Evolutionary conservation across 2,113 vertebrate genomes (phyloP).

Genomic region (Platysternon megacephalum): DNA sequence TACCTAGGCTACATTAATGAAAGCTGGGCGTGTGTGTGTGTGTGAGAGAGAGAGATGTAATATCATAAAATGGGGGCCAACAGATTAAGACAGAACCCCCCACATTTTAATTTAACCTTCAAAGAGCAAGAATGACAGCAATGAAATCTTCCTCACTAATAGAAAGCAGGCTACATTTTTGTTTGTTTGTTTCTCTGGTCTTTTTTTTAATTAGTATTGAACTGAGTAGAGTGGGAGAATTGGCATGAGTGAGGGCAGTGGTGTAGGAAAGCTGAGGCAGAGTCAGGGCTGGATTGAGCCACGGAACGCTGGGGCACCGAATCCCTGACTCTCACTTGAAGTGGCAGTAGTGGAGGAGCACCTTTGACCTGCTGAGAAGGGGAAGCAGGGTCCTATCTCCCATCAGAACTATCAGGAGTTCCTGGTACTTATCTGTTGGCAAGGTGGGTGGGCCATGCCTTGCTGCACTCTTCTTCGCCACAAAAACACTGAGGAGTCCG

Average conservation of each 20-base stretch:
- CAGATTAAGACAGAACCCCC: background rate
- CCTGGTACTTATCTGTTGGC: background rate
- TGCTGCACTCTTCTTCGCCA: background rate
- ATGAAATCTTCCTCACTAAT: background rate
- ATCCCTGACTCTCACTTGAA: background rate
- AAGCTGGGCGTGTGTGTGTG: background rate
- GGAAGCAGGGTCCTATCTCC: background rate
- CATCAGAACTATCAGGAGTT: background rate
- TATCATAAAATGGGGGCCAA: accelerated
- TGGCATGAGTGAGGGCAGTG: background rate
- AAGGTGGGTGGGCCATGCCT: background rate
- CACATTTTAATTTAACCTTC: accelerated
- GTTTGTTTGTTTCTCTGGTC: background rate
- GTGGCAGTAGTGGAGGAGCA: background rate
- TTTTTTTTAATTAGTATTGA: background rate
- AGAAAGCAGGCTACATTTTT: background rate
- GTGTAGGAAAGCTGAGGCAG: background rate
- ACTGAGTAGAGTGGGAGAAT: background rate
- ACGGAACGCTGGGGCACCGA: background rate
- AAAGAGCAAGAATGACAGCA: background rate
- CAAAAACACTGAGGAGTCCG: too few relatives aligned
- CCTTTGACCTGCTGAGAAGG: background rate
- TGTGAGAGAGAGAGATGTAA: background rate
- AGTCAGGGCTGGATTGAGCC: background rate
- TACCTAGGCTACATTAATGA: background rate